phyloP scores from a whole-genome alignment of 2,113 vertebrate species.

The Pseudorectes ferrugineus region DNA sequence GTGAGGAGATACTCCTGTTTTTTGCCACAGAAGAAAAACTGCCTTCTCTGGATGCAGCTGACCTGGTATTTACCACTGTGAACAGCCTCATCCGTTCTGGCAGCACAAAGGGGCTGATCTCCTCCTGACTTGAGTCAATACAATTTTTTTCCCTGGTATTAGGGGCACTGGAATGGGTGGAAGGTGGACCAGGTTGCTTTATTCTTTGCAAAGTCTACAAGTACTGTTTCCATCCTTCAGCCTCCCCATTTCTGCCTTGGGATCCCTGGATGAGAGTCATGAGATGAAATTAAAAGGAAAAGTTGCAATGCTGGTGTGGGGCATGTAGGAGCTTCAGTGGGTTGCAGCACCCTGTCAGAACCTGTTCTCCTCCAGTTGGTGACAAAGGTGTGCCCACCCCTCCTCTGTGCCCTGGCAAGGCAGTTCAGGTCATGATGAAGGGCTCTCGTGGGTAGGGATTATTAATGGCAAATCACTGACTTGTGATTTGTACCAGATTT shows the following conservation, averaged over 20 bases:
- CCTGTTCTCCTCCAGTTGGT: neutral
- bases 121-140: neutral
- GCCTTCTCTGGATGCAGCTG: neutral
- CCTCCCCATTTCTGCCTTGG: neutral
- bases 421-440: neutral
- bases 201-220: neutral
- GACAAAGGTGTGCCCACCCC: fast-evolving
- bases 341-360: neutral
- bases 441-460: neutral
- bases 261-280: neutral
- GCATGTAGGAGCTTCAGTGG: fast-evolving
- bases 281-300: neutral
- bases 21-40: neutral
- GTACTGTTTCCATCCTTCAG: neutral
- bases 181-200: neutral
- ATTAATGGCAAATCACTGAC: neutral
- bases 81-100: neutral
- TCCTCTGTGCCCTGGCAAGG: neutral
- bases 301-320: neutral
- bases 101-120: neutral
- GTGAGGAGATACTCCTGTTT: neutral
- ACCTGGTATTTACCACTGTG: neutral
- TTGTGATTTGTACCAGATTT: neutral
- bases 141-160: neutral
- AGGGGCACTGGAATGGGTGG: neutral